These are phyloP conservation scores for Sus cebifrons DNA, from an alignment of 2,797 vertebrate genomes.

Conservation along the genomic window DNA sequence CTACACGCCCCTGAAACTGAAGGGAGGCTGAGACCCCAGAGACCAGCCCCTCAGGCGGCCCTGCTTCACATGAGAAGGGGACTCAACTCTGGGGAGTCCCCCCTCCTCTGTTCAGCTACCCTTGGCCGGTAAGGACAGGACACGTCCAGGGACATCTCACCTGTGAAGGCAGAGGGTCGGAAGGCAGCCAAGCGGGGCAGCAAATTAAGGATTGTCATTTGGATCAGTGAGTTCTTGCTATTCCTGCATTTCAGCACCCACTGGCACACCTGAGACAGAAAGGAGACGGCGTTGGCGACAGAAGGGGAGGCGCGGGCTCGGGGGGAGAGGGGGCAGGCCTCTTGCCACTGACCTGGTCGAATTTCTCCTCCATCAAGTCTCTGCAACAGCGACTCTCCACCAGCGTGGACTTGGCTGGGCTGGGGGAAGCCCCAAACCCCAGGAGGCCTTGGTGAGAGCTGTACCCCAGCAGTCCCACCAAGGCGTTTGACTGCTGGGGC, in stretches of 20 bases:
- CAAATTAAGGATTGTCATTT: slow-evolving; percentile 98
- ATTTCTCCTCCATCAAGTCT: slow-evolving; percentile 98
- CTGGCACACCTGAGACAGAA: slow-evolving; percentile 94
- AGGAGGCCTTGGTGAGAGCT: slow-evolving; percentile 96
- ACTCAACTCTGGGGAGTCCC: background rate
- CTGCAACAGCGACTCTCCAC: slow-evolving; percentile 99
- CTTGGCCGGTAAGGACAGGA: background rate
- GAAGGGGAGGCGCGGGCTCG: background rate
- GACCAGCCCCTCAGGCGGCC: fast-evolving
- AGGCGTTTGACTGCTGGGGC: slow-evolving; percentile 97
- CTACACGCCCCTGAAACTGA: background rate
- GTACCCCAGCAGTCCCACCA: slow-evolving; percentile 97
- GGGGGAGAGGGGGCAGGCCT: fast-evolving
- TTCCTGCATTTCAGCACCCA: slow-evolving; percentile 98
- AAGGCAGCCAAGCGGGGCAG: slow-evolving; percentile 98
- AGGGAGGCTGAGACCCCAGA: background rate
- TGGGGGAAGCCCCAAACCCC: slow-evolving; percentile 95
- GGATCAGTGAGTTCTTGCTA: slow-evolving; percentile 98
- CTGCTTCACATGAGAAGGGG: background rate
- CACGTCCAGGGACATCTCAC: slow-evolving; percentile 87
- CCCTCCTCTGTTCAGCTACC: background rate
- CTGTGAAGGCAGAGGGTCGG: slow-evolving; percentile 97
- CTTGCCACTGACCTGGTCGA: slow-evolving; percentile 94
- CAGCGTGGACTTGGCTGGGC: slow-evolving; percentile 94
- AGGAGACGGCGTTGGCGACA: background rate